A percentile compares a stretch with the other conserved stretches of the same genome.
Conservation (phyloP, 2,113 vertebrate species). For the Anoura caudifer region DNA sequence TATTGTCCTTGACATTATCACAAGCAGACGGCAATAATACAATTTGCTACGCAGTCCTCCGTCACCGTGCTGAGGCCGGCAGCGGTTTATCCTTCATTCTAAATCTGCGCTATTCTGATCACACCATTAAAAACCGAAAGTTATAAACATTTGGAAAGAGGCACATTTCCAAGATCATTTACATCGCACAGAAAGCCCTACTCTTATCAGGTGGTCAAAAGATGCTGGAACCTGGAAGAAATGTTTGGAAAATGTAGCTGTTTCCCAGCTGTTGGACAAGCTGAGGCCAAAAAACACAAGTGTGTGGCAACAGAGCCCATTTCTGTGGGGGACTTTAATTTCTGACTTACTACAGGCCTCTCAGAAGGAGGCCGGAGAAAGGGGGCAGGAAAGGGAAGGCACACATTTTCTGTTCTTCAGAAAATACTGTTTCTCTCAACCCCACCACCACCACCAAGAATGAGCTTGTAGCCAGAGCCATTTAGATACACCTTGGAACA, state of each 20-base stretch:
- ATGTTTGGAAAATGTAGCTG: background rate
- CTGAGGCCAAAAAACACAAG: fast-evolving
- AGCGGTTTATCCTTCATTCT: background rate
- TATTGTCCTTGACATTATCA: background rate
- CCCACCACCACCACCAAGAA: background rate
- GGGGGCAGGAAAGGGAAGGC: too few relatives aligned
- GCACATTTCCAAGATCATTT: background rate
- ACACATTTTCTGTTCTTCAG: background rate
- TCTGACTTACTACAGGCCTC: background rate
- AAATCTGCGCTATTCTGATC: background rate
- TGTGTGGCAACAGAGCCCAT: background rate
- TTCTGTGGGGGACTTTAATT: background rate
- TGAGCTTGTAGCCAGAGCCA: background rate
- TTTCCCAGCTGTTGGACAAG: background rate
- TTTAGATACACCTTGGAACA: background rate
- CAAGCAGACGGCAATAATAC: background rate
- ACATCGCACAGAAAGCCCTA: background rate
- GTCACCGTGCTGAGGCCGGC: background rate
- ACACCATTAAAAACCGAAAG: background rate
- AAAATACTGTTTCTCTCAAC: background rate
- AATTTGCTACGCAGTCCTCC: background rate
- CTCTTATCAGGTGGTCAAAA: background rate
- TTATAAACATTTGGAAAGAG: background rate
- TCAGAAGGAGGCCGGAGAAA: background rate
- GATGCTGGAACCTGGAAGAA: background rate